phyloP scores from a whole-genome alignment of 1,140 invertebrate genomes.

The Centruroides sculpturatus region DNA sequence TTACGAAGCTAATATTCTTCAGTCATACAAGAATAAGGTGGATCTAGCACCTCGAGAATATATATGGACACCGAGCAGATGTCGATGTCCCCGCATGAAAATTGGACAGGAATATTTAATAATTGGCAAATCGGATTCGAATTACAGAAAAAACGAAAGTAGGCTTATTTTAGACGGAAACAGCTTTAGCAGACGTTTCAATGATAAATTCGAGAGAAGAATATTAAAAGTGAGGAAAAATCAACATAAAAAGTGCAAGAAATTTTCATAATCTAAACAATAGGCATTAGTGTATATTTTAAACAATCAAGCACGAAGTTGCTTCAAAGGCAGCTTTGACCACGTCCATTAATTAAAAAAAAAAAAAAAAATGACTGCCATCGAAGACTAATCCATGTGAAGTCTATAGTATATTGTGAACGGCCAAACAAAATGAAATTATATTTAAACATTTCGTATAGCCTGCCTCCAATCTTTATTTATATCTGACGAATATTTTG shows the following conservation, averaged over 20 bases:
- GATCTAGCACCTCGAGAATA: conserved; percentile 15
- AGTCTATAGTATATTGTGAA: no score
- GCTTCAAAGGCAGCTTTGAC: no score
- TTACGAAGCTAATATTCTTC: conserved; percentile 18
- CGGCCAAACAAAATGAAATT: no score
- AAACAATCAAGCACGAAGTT: no score
- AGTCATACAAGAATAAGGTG: conserved; percentile 19
- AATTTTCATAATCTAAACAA: conserved; percentile 3
- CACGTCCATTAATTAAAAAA: no score
- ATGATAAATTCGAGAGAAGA: conserved; percentile 12
- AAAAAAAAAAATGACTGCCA: no score
- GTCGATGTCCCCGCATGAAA: conserved; percentile 13
- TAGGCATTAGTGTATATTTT: no score
- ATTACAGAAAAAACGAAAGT: conserved; percentile 16
- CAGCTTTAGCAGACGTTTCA: conserved; percentile 16
- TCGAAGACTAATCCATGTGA: no score
- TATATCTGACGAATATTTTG: no score
- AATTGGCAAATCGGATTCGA: conserved; percentile 16
- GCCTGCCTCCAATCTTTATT: no score
- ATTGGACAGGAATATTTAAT: conserved; percentile 18
- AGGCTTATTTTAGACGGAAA: conserved; percentile 14
- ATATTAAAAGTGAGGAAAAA: conserved; percentile 16
- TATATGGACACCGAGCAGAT: conserved; percentile 16
- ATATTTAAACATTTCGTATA: no score
- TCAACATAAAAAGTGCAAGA: conserved; percentile 16